Evolutionary conservation across 2,113 vertebrate genomes (phyloP).

Genomic region (Dicrurus megarhynchus): DNA sequence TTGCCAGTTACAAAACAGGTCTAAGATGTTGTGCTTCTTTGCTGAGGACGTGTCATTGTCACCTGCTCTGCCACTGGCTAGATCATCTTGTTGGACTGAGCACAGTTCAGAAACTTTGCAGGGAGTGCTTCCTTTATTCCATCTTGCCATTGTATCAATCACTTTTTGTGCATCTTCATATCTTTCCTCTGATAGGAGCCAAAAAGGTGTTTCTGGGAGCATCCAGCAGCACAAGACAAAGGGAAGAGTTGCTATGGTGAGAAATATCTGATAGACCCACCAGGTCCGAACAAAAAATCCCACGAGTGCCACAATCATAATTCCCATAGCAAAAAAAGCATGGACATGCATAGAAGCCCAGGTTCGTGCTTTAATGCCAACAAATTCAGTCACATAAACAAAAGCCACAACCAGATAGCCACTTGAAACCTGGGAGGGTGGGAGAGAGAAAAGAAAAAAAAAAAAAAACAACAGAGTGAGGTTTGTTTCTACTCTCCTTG

Average conservation of each 20-base stretch:
- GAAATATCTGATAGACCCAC: conserved; percentile 92
- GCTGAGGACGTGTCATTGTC: not conserved
- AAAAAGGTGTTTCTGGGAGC: conserved; percentile 93
- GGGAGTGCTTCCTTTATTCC: conserved; percentile 76
- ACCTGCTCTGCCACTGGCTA: not conserved
- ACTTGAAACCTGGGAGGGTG: conserved; percentile 82
- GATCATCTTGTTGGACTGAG: conserved; percentile 51
- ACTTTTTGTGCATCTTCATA: conserved; percentile 81
- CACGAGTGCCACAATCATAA: conserved; percentile 87
- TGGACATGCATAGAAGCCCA: conserved; percentile 96
- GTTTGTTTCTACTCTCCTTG: not conserved
- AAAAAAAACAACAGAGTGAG: not conserved
- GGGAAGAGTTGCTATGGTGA: conserved; percentile 84
- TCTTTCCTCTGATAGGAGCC: conserved; percentile 84
- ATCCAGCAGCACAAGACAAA: conserved; percentile 92
- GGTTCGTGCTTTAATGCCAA: conserved; percentile 86
- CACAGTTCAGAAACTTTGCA: conserved; percentile 81
- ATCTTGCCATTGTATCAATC: conserved; percentile 80
- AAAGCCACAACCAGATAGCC: conserved; percentile 94
- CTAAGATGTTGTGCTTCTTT: conserved; percentile 82
- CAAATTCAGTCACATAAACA: conserved; percentile 93
- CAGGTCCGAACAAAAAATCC: conserved; percentile 87
- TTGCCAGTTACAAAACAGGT: conserved; percentile 84
- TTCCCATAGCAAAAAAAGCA: conserved; percentile 87
- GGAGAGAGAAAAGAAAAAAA: not conserved